Percentiles rank a stretch among this genome's conserved stretches.
These are phyloP conservation scores for Heliconius hermathena DNA, from an alignment of 1,140 invertebrate genomes.

Conservation along the genomic window DNA sequence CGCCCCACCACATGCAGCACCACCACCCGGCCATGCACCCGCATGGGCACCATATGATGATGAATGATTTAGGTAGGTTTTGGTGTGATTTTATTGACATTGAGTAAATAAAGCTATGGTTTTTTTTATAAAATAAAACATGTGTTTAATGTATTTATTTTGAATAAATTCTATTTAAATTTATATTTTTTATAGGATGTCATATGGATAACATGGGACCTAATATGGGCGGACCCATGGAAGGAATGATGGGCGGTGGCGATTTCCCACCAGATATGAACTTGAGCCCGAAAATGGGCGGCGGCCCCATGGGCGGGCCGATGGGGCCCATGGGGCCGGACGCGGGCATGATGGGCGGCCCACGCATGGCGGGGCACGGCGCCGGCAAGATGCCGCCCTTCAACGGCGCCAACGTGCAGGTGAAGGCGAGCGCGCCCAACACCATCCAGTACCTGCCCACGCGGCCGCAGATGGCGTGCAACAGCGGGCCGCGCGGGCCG, in stretches of 20 bases:
- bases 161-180: not conserved
- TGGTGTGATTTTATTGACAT: not conserved
- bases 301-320: constrained; percentile 80
- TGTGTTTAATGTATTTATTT: not conserved
- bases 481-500: constrained; percentile 87
- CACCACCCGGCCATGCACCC: constrained; percentile 74
- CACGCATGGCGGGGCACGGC: constrained; percentile 73
- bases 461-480: constrained; percentile 88
- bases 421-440: constrained; percentile 97
- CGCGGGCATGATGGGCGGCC: constrained; percentile 77
- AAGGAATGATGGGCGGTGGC: constrained; percentile 76
- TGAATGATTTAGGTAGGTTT: constrained; percentile 71
- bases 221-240: constrained; percentile 77
- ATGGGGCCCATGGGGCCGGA: constrained; percentile 78
- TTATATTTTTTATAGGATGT: constrained; percentile 59
- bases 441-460: constrained; percentile 99
- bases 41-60: constrained; percentile 76
- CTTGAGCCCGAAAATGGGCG: constrained; percentile 82
- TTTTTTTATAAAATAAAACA: not conserved
- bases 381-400: constrained; percentile 85
- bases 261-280: constrained; percentile 83
- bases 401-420: constrained; percentile 93
- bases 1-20: constrained; percentile 73
- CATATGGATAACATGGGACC: constrained; percentile 83
- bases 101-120: not conserved